A percentile compares a stretch with the other conserved stretches of the same genome.
These are phyloP conservation scores for Drosophila atripex DNA, from an alignment of 2,888 invertebrate species.

Conservation along the genomic window DNA sequence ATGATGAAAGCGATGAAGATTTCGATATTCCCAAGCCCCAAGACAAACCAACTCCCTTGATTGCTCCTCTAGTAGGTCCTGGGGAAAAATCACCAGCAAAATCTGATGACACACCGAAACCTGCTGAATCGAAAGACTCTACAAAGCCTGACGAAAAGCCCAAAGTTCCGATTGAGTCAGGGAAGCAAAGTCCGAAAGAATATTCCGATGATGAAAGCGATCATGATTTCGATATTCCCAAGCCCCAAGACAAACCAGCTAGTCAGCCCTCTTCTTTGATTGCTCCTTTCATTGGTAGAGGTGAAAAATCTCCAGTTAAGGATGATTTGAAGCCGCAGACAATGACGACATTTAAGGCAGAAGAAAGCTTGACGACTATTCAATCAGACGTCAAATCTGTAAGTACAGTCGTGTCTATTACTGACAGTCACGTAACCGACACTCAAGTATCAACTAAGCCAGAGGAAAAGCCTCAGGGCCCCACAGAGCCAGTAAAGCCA, in stretches of 20 bases:
- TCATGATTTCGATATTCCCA: constrained; percentile 8
- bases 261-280: constrained; percentile 4
- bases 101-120: constrained; percentile 6
- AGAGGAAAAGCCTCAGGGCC: too few species aligned
- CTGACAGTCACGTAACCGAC: too few species aligned
- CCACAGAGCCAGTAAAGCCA: too few species aligned
- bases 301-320: too few species aligned
- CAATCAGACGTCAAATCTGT: too few species aligned
- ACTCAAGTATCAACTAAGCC: too few species aligned
- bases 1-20: too few species aligned
- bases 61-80: constrained; percentile 1
- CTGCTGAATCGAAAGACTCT: background rate
- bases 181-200: background rate
- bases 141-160: constrained; percentile 6
- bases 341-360: too few species aligned
- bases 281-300: background rate
- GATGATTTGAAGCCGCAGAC: too few species aligned
- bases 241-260: constrained; percentile 8
- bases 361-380: too few species aligned
- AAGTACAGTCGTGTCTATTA: too few species aligned
- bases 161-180: constrained; percentile 6
- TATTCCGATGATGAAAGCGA: constrained; percentile 27
- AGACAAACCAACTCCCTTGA: background rate
- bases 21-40: too few species aligned
- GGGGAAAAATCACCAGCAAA: constrained; percentile 10